These are phyloP conservation scores for Pollimyrus isidori DNA, from an alignment of 2,113 vertebrate genomes.

Conservation along the genomic window DNA sequence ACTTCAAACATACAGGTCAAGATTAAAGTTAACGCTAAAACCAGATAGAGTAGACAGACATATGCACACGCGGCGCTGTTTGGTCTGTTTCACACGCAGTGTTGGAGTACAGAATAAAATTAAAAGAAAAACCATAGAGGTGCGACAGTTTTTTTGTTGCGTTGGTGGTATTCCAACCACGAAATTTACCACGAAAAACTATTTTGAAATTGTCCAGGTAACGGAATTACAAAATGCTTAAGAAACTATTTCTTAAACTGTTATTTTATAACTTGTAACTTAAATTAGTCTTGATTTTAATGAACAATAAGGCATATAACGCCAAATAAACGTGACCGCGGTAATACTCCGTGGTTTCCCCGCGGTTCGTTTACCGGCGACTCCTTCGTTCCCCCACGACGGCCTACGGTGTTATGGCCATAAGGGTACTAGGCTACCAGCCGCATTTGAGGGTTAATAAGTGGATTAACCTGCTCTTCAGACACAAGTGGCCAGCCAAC, in stretches of 20 bases:
- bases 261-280: not conserved
- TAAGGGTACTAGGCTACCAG: slow-evolving; percentile 6
- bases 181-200: not conserved
- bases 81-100: not conserved
- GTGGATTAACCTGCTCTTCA: slow-evolving; percentile 21
- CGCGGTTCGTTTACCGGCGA: not conserved
- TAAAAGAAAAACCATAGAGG: not conserved
- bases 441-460: slow-evolving; percentile 13
- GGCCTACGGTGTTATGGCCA: slow-evolving; percentile 5
- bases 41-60: not conserved
- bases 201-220: not conserved
- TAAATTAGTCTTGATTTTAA: not conserved
- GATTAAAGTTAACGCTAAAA: not conserved
- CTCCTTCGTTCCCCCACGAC: not conserved
- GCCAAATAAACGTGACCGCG: slow-evolving; percentile 5
- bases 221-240: not conserved
- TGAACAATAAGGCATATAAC: not conserved
- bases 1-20: not conserved
- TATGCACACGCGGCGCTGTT: not conserved
- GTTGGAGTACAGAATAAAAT: not conserved
- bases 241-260: not conserved
- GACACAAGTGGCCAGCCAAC: slow-evolving; percentile 13
- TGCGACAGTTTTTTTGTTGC: not conserved
- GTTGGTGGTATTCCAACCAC: not conserved
- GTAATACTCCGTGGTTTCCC: not conserved